Conservation (phyloP, 2,888 invertebrate species). For the Flabesymbios commensalis region DNA sequence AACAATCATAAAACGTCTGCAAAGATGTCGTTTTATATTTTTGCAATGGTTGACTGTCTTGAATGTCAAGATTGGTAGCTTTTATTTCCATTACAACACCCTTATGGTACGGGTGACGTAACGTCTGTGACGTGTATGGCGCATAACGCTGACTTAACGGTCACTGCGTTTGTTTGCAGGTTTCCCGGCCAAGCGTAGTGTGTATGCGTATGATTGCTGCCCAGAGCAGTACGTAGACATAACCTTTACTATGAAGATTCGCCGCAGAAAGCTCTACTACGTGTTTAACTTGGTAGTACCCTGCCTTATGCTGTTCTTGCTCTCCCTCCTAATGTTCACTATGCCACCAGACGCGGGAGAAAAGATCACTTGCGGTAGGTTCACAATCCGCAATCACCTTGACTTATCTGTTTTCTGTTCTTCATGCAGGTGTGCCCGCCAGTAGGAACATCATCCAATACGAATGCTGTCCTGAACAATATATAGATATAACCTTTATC, state of each 20-base stretch:
- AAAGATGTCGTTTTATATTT: too few species aligned
- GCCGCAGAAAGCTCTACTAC: constrained; percentile 94
- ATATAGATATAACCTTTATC: constrained; percentile 91
- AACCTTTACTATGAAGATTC: constrained; percentile 91
- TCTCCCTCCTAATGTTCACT: constrained; percentile 95
- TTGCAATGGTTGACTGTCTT: too few species aligned
- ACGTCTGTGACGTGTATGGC: too few species aligned
- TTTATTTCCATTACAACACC: too few species aligned
- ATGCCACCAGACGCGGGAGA: constrained; percentile 97
- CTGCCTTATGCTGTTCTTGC: constrained; percentile 94
- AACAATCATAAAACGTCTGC: too few species aligned
- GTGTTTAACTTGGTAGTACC: constrained; percentile 98
- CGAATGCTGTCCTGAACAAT: constrained; percentile 84
- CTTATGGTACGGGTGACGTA: too few species aligned
- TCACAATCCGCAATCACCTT: background rate
- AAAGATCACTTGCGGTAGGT: constrained; percentile 88
- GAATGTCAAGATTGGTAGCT: too few species aligned
- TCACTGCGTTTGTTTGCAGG: constrained; percentile 18
- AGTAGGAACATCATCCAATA: constrained; percentile 55
- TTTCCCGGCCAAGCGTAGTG: constrained; percentile 35
- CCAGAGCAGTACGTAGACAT: constrained; percentile 82
- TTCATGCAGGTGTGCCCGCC: constrained; percentile 54
- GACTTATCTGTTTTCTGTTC: background rate
- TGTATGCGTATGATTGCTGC: constrained; percentile 73
- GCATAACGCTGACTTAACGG: too few species aligned